Percentiles rank a stretch among this genome's conserved stretches.
Evolutionary conservation across 2,888 invertebrate genomes (phyloP).

Genomic region (Drosophila neotestacea): DNA sequence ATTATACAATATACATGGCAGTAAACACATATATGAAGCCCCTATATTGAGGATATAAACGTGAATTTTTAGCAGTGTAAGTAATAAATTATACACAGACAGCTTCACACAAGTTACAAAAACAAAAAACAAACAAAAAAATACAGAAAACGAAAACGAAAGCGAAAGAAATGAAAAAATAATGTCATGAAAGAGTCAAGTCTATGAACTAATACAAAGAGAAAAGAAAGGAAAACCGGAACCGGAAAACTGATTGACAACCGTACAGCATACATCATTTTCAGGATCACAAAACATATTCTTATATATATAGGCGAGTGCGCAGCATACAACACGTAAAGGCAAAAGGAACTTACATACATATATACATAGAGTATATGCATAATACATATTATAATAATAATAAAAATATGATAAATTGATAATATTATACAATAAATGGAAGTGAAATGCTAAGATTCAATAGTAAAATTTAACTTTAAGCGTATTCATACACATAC

Average conservation of each 20-base stretch:
- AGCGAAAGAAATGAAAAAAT: slow-evolving; percentile 3
- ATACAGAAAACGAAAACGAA: not conserved
- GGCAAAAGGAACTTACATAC: slow-evolving; percentile 20
- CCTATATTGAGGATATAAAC: slow-evolving; percentile 78
- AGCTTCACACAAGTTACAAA: slow-evolving; percentile 45
- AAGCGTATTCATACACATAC: slow-evolving; percentile 34
- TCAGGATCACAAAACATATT: slow-evolving; percentile 61
- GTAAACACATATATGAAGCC: slow-evolving; percentile 58
- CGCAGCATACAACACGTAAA: slow-evolving; percentile 38
- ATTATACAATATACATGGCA: slow-evolving; percentile 57
- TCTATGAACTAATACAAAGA: slow-evolving; percentile 29
- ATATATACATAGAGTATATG: slow-evolving; percentile 38
- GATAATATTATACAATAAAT: slow-evolving; percentile 43
- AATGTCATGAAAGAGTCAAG: slow-evolving; percentile 1
- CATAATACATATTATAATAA: slow-evolving; percentile 26
- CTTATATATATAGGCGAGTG: slow-evolving; percentile 42
- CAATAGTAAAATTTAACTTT: slow-evolving; percentile 59
- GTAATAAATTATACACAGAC: slow-evolving; percentile 70
- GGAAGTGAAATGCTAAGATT: slow-evolving; percentile 41
- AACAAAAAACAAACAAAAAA: not conserved
- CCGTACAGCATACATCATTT: slow-evolving; percentile 52
- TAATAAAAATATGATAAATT: slow-evolving; percentile 28
- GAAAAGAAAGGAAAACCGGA: slow-evolving; percentile 10
- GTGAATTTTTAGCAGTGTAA: slow-evolving; percentile 78
- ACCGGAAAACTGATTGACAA: slow-evolving; percentile 38